phyloP scores from a whole-genome alignment of 1,140 invertebrate genomes.

The Panagrolaimus sp. region DNA sequence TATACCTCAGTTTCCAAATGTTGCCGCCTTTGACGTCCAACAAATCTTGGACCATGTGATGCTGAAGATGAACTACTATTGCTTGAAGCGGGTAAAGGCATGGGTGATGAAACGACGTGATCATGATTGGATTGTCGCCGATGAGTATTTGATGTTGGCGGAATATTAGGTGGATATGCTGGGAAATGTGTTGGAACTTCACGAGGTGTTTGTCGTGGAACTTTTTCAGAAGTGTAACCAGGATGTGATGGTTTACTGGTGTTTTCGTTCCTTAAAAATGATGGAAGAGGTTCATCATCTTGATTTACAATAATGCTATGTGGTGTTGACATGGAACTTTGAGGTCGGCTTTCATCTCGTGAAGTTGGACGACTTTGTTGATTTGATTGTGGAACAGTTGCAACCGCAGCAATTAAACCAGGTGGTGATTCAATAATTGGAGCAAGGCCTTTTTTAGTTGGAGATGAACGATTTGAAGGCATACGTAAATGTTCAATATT shows the following conservation, averaged over 20 bases:
- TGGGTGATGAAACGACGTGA: neutral
- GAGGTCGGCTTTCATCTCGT: neutral
- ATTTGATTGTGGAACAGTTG: neutral
- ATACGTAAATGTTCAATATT: conserved; percentile 42
- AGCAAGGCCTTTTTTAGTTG: neutral
- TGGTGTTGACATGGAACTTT: neutral
- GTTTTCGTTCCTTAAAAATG: neutral
- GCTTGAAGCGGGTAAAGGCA: conserved; percentile 8
- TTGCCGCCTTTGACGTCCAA: conserved; percentile 9
- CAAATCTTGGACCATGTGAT: neutral
- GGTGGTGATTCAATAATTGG: conserved; percentile 9
- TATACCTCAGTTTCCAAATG: conserved; percentile 11
- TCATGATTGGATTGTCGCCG: neutral
- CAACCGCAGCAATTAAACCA: neutral
- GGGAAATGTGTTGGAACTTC: neutral
- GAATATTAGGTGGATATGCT: neutral
- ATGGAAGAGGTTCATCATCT: conserved; percentile 7
- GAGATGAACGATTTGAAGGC: conserved; percentile 21
- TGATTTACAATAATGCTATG: conserved; percentile 8
- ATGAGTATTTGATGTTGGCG: neutral
- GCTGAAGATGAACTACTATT: neutral
- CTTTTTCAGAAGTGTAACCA: neutral
- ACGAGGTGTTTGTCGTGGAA: conserved; percentile 1
- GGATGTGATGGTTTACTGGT: neutral
- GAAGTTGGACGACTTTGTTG: conserved; percentile 6